Evolutionary conservation across 2,888 invertebrate genomes (phyloP).

Genomic region (Allophyes oxyacanthae): DNA sequence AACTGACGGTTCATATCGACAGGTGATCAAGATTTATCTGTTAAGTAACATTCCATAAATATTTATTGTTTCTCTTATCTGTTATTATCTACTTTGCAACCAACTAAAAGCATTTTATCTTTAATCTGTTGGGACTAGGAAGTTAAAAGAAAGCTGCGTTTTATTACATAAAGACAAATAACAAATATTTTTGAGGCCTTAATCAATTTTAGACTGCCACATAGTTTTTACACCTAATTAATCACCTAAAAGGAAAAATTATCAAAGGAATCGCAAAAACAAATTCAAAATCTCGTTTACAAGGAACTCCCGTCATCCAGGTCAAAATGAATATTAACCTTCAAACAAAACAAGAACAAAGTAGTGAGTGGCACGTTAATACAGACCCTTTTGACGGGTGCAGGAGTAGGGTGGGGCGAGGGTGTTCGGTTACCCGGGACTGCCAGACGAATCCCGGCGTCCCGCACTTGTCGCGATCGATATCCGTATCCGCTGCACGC

Average conservation of each 20-base stretch:
- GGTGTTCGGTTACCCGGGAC: constrained; percentile 75
- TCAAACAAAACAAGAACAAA: constrained; percentile 88
- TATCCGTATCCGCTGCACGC: constrained; percentile 84
- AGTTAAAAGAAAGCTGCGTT: background rate
- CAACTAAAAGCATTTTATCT: constrained; percentile 25
- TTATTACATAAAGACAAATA: too few species aligned
- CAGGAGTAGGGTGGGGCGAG: constrained; percentile 59
- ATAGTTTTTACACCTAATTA: too few species aligned
- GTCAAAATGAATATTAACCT: constrained; percentile 86
- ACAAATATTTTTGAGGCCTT: too few species aligned
- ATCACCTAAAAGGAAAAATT: background rate
- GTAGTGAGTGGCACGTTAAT: constrained; percentile 82
- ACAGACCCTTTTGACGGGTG: constrained; percentile 75
- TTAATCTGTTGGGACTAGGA: constrained; percentile 7
- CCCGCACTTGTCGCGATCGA: constrained; percentile 86
- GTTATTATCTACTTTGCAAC: constrained; percentile 13
- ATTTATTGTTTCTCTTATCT: constrained; percentile 11
- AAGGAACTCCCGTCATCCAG: constrained; percentile 66
- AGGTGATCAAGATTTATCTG: constrained; percentile 40
- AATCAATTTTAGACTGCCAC: too few species aligned
- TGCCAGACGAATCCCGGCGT: constrained; percentile 86
- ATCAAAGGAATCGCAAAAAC: constrained; percentile 35
- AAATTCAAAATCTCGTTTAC: constrained; percentile 43
- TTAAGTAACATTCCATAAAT: constrained; percentile 25
- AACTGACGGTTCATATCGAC: constrained; percentile 29